phyloP scores from a whole-genome alignment of 2,113 vertebrate genomes.

The Alaudala cheleensis region DNA sequence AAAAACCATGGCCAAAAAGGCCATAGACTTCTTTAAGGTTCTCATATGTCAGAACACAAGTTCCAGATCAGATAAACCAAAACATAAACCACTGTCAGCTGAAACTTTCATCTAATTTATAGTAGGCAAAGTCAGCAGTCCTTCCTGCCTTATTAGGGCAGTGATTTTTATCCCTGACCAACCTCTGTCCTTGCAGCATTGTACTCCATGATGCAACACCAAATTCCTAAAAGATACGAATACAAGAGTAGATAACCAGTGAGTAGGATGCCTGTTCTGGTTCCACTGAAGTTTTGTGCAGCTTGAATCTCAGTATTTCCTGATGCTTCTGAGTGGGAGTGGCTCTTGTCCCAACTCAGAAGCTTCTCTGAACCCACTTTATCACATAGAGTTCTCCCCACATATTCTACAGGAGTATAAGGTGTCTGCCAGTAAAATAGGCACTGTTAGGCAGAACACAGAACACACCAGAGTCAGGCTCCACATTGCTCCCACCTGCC shows the following conservation, averaged over 20 bases:
- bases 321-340: not conserved
- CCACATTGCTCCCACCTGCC: not conserved
- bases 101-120: not conserved
- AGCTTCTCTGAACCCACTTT: not conserved
- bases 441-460: not conserved
- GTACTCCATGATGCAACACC: not conserved
- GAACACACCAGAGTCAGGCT: not conserved
- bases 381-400: not conserved
- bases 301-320: not conserved
- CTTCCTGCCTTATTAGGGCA: not conserved
- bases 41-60: not conserved
- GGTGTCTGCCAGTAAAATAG: fast-evolving
- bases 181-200: not conserved
- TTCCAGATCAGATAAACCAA: not conserved
- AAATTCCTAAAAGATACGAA: not conserved
- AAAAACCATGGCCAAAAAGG: not conserved
- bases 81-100: not conserved
- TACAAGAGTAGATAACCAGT: too few relatives aligned
- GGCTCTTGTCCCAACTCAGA: not conserved
- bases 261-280: not conserved
- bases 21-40: not conserved
- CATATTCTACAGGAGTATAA: fast-evolving
- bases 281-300: not conserved
- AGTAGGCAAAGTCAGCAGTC: fast-evolving
- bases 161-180: not conserved